Evolutionary conservation across 2,888 invertebrate genomes (phyloP), one percentile per base, ranked within the genome.

Genomic region (Chelonus formosanus): DNA sequence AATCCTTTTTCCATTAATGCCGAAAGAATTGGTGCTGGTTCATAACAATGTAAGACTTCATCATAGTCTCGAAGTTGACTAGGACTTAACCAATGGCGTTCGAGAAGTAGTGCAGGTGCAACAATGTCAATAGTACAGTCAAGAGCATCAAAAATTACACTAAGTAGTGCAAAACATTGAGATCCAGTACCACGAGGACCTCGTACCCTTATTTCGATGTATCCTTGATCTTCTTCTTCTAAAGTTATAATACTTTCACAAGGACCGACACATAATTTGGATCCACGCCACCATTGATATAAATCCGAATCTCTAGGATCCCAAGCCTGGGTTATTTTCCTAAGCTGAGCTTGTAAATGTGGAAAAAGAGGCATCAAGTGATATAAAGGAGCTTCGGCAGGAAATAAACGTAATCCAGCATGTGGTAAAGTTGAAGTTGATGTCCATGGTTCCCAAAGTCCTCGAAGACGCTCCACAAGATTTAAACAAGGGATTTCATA

Each of bases 401-500:
- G 86, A 74, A 86, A 85, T 8, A 91, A 82, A 43, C 89, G 84
- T 45, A 90, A 83, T n/a, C 91, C 91, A 8, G 89, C 89, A 77
- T 91, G 91, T 55, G 88, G 86, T 40, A 85, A 81, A 0, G 80
- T 77, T 48, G 84, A 77, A 72, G 87, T 83, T 3, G 86, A 84
- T 78, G 88, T 87, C 73, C 86, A 85, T 44, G 87, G 85, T 76
- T 90, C 89, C 91, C 91, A 91, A 36, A 91, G 82, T n/a, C 90
- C 90, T 40, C 88, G 87, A 32, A 90, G 79, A 3, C 89, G 88
- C 80, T 91, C 90, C 3, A 89, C 87, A 70, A 90, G 86, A 78
- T 89, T 89, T 78, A 91, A 89, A 74, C 90, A 89, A 0, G 92
- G 92, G 78, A 93, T 91, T 84, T 93, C 92, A 79, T 90, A 92